phyloP scores from a whole-genome alignment of 2,888 invertebrate species.

The Lochmaea crataegi region DNA sequence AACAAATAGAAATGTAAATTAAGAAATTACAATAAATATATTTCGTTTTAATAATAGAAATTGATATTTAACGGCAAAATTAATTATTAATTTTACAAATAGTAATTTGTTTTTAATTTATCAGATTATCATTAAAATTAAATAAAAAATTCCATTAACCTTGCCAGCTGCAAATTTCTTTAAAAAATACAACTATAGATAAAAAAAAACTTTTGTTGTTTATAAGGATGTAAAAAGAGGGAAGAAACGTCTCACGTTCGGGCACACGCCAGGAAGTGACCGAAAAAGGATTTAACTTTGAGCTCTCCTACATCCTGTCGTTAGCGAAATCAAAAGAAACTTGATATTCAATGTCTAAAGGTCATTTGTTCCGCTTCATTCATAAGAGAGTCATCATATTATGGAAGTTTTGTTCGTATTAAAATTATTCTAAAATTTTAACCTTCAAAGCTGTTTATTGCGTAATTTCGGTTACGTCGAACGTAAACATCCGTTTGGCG shows the following conservation, averaged over 20 bases:
- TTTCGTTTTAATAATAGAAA: no score
- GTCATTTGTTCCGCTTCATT: conserved; percentile 25
- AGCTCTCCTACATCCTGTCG: conserved; percentile 8
- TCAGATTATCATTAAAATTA: no score
- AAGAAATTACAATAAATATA: background rate
- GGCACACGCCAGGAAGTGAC: conserved; percentile 35
- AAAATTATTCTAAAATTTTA: no score
- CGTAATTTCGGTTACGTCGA: no score
- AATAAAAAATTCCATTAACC: background rate
- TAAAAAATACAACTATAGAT: background rate
- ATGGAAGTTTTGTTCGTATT: no score
- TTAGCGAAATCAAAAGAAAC: conserved; percentile 17
- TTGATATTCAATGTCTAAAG: conserved; percentile 30
- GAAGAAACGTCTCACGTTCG: conserved; percentile 28
- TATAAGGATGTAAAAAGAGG: conserved; percentile 13
- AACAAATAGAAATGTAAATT: background rate
- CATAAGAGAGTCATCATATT: no score
- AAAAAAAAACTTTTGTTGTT: background rate
- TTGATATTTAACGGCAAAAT: no score
- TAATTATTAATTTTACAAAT: no score
- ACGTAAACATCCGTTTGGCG: no score
- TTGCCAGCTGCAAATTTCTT: background rate
- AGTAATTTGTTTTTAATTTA: no score
- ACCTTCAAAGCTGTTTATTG: no score
- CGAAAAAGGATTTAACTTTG: conserved; percentile 28